Percentiles rank a stretch among this genome's conserved stretches.
Conservation (phyloP, 2,113 vertebrate genomes). For the Zootoca vivipara region DNA sequence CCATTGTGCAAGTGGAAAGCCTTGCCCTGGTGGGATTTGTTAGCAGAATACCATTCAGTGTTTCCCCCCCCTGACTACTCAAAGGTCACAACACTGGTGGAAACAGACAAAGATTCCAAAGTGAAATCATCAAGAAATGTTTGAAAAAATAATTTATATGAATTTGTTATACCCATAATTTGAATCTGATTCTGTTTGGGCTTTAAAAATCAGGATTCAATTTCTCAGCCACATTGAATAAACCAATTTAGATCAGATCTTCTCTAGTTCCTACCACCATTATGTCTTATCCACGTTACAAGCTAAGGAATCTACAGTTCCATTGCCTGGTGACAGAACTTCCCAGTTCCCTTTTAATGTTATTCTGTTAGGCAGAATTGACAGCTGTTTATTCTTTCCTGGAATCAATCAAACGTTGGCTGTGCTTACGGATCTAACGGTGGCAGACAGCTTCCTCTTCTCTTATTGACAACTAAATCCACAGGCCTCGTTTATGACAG, state of each 20-base stretch:
- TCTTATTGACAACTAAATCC: constrained; percentile 12
- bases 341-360: neutral
- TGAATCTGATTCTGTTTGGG: neutral
- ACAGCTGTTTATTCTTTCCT: neutral
- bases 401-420: neutral
- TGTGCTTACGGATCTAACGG: neutral
- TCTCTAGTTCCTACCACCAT: too few species aligned
- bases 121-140: too few species aligned
- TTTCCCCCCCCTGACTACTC: neutral
- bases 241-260: neutral
- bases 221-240: neutral
- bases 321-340: neutral
- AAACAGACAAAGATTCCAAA: neutral
- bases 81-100: neutral
- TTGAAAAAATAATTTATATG: neutral
- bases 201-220: neutral
- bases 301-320: neutral
- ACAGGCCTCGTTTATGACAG: neutral
- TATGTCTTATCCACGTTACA: too few species aligned
- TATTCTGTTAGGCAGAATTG: neutral
- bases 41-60: too few species aligned
- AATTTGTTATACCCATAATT: neutral
- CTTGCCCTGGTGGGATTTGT: too few species aligned
- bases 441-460: neutral
- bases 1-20: too few species aligned